Conservation (phyloP, 2,797 vertebrate species). For the Bothrops alternatus region DNA sequence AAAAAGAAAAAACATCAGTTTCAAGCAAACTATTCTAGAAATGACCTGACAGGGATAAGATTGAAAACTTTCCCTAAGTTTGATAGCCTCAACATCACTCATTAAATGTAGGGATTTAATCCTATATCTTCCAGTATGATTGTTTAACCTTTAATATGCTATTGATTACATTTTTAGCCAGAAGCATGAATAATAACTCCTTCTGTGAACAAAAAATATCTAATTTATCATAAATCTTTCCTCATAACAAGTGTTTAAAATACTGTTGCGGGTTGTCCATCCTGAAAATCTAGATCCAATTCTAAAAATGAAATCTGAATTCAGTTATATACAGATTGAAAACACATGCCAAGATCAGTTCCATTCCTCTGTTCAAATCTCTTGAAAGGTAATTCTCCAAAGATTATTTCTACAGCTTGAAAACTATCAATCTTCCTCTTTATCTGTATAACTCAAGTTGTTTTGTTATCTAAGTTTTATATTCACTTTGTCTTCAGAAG, state of each 20-base stretch:
- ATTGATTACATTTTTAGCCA: neutral
- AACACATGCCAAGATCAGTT: neutral
- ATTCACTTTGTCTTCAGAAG: no score
- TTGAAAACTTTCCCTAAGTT: neutral
- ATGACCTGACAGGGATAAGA: neutral
- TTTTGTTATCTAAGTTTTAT: no score
- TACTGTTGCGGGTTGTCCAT: neutral
- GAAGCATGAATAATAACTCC: neutral
- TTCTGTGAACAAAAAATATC: neutral
- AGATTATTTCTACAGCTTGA: neutral
- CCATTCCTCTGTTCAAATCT: neutral
- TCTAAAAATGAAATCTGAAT: no score
- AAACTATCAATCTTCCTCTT: neutral
- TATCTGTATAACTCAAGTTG: no score
- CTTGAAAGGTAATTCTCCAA: neutral
- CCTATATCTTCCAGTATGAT: neutral
- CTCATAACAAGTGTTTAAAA: neutral
- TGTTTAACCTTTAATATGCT: neutral
- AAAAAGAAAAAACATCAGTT: neutral
- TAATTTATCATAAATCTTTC: neutral
- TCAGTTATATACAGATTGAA: neutral
- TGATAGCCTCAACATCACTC: neutral
- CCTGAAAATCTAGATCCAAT: neutral
- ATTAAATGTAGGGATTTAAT: neutral
- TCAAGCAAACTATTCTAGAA: neutral